Conservation (phyloP, 2,888 invertebrate genomes). For the Steinernema hermaphroditum region DNA sequence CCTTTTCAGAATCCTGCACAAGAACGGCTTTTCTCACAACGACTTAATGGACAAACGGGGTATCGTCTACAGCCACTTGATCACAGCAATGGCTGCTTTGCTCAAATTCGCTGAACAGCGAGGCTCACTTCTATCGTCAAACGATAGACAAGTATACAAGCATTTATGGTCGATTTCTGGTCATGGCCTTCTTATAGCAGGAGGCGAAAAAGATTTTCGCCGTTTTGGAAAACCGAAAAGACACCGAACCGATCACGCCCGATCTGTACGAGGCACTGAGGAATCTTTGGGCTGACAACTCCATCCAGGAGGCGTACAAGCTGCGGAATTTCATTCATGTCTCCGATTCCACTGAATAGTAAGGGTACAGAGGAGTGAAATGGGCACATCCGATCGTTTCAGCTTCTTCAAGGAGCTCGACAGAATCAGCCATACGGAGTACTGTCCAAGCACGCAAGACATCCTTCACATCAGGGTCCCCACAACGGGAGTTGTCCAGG, state of each 20-base stretch:
- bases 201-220: conserved; percentile 39
- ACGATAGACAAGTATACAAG: conserved; percentile 32
- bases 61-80: conserved; percentile 42
- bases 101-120: conserved; percentile 14
- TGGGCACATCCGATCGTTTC: conserved; percentile 20
- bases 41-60: conserved; percentile 37
- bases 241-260: conserved; percentile 27
- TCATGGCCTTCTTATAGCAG: too few relatives aligned
- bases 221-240: conserved; percentile 39
- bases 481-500: conserved; percentile 49
- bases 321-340: conserved; percentile 43
- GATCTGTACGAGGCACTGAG: conserved; percentile 35
- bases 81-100: conserved; percentile 41
- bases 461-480: conserved; percentile 44
- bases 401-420: conserved; percentile 51
- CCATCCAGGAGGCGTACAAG: conserved; percentile 42
- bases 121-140: background rate
- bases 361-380: conserved; percentile 16
- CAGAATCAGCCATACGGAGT: conserved; percentile 39
- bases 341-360: conserved; percentile 44
- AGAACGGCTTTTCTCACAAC: conserved; percentile 38
- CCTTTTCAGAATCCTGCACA: conserved; percentile 45
- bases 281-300: conserved; percentile 44
- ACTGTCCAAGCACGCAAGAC: conserved; percentile 44
- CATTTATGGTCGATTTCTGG: too few relatives aligned